Conservation (phyloP, 2,797 vertebrate species). For the Eulemur rubriventer region DNA sequence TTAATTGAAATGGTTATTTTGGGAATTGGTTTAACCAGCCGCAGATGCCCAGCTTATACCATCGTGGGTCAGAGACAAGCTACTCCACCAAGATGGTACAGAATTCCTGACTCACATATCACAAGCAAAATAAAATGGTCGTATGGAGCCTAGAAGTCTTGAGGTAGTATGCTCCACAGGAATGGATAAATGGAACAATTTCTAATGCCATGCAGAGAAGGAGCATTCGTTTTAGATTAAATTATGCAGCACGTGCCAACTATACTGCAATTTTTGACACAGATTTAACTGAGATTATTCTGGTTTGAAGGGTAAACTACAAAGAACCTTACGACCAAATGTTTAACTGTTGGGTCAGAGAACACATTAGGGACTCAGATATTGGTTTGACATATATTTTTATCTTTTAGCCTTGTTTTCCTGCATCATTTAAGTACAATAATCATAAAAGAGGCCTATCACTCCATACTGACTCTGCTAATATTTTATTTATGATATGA, state of each 20-base stretch:
- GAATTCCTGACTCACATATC: not conserved
- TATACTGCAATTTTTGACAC: not conserved
- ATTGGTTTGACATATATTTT: slow-evolving; percentile 61
- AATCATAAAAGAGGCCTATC: slow-evolving; percentile 56
- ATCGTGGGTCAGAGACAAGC: not conserved
- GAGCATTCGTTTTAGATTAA: not conserved
- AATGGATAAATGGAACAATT: not conserved
- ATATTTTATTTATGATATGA: slow-evolving; percentile 71
- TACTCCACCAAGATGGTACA: not conserved
- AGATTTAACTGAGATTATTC: not conserved
- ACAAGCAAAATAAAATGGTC: not conserved
- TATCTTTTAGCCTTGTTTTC: slow-evolving; percentile 55
- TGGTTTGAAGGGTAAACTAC: slow-evolving; percentile 42
- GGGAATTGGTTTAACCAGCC: not conserved
- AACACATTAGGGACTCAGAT: not conserved
- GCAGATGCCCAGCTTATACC: not conserved
- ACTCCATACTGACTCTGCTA: not conserved
- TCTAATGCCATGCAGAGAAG: not conserved
- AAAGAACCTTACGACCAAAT: slow-evolving; percentile 30
- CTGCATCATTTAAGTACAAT: slow-evolving; percentile 49
- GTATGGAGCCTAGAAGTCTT: not conserved
- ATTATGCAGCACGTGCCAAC: not conserved
- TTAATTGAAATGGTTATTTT: not conserved
- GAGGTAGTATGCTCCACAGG: not conserved
- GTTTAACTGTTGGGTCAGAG: slow-evolving; percentile 43